Evolutionary conservation across 1,140 invertebrate genomes (phyloP), one percentile per base, ranked within the genome.

Genomic region (Bombyx mandarina): DNA sequence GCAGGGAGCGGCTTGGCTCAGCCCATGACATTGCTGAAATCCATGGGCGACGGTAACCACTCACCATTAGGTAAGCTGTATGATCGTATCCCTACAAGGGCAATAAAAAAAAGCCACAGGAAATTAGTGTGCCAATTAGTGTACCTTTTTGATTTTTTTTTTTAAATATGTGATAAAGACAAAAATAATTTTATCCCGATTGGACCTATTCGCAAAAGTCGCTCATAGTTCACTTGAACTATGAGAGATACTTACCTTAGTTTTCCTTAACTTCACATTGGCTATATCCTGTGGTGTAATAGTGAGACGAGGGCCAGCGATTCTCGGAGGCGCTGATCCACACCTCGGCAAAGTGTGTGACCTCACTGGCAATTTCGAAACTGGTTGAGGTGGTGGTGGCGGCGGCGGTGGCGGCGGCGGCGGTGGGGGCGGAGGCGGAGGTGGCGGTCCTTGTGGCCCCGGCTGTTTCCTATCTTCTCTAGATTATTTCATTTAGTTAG

Each of bases 221-320:
- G 2, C 8, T 42, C 3, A 52, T 42, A 52, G 3, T 9, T 8
- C 18, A 12, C n/a, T n/a, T n/a, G n/a, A n/a, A n/a, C n/a, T n/a
- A n/a, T n/a, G n/a, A n/a, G n/a, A n/a, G n/a, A n/a, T 55, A 55
- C 1, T 58, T 59, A 84, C 83, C 77, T 79, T 84, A 9, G 83
- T 66, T 59, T 83, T 86, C 52, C 80, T 75, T 9, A 86, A 62
- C 57, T 86, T 86, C 7, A 86, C 83, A 58, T 82, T 84, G 22
- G 83, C 83, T n/a, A 86, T 86, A 35, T 86, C 83, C 47, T 86
- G 68, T 3, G 83, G 83, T 0, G 83, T 86, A 46, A 86, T 86
- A 18, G 79, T 75, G n/a, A 86, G 75, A 12, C 81, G 63, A 0
- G 79, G 82, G 1, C 65, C 79, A 8, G 68, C 55, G 6, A 78